These are phyloP conservation scores for Lycocerus yunnanus DNA, from an alignment of 2,888 invertebrate species.

Conservation along the genomic window DNA sequence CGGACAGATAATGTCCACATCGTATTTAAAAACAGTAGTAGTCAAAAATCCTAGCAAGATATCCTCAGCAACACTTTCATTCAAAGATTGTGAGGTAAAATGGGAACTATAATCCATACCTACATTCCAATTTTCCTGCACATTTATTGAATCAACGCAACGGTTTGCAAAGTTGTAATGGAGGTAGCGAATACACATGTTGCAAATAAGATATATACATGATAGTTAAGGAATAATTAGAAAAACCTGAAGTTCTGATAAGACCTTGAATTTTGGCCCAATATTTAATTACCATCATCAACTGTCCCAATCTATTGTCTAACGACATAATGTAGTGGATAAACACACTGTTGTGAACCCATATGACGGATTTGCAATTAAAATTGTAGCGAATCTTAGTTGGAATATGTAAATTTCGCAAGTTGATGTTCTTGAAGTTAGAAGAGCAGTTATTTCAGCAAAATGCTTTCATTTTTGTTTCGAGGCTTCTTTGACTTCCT, in stretches of 20 bases:
- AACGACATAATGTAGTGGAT: slow-evolving; percentile 63
- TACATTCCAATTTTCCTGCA: slow-evolving; percentile 65
- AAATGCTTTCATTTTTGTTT: slow-evolving; percentile 45
- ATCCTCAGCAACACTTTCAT: slow-evolving; percentile 53
- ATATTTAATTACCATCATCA: slow-evolving; percentile 70
- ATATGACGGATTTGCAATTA: slow-evolving; percentile 72
- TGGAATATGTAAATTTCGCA: slow-evolving; percentile 70
- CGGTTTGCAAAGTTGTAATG: slow-evolving; percentile 60
- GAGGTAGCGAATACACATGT: slow-evolving; percentile 62
- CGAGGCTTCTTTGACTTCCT: slow-evolving; percentile 37
- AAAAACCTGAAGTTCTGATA: slow-evolving; percentile 59
- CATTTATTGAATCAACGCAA: slow-evolving; percentile 40
- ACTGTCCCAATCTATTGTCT: slow-evolving; percentile 63
- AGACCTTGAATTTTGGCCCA: slow-evolving; percentile 71
- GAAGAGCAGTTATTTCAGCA: slow-evolving; percentile 65
- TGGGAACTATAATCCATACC: slow-evolving; percentile 55
- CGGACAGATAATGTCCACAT: slow-evolving; percentile 64
- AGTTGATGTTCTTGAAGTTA: slow-evolving; percentile 78
- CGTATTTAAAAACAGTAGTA: slow-evolving; percentile 69
- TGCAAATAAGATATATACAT: slow-evolving; percentile 75
- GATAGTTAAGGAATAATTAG: slow-evolving; percentile 72
- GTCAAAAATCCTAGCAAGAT: slow-evolving; percentile 71
- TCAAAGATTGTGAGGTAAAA: slow-evolving; percentile 41
- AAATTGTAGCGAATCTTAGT: slow-evolving; percentile 72
- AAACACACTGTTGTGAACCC: slow-evolving; percentile 70